phyloP scores from a whole-genome alignment of 2,113 vertebrate species.

The Zosterops pallidus region DNA sequence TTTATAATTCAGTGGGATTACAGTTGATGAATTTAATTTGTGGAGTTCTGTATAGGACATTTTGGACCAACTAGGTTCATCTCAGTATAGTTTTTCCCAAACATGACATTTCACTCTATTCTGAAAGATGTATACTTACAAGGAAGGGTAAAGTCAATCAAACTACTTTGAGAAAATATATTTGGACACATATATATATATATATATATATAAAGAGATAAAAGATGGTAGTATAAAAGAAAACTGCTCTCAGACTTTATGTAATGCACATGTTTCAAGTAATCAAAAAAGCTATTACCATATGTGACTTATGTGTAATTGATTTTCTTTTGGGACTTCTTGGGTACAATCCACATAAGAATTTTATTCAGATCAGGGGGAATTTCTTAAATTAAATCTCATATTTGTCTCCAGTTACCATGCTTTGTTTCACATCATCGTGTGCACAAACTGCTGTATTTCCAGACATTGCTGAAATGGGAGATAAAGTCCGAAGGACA shows the following conservation, averaged over 20 bases:
- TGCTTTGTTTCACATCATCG: fast-evolving
- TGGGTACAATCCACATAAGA: not conserved
- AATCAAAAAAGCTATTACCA: not conserved
- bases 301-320: not conserved
- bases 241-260: not conserved
- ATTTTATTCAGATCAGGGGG: not conserved
- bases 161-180: not conserved
- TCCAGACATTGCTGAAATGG: not conserved
- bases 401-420: not conserved
- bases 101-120: not conserved
- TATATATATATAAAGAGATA: not conserved
- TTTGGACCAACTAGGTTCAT: not conserved
- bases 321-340: not conserved
- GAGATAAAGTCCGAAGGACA: not conserved
- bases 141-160: not conserved
- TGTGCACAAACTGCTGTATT: not conserved
- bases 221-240: not conserved
- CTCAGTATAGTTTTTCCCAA: not conserved
- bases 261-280: not conserved
- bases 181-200: not conserved
- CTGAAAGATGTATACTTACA: not conserved
- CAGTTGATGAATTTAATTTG: not conserved
- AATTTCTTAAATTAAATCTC: not conserved
- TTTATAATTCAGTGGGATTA: not conserved
- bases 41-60: not conserved